Base-by-base conservation (phyloP, 2,888 invertebrate genomes). In the Troides oblongomaculatus region DNA sequence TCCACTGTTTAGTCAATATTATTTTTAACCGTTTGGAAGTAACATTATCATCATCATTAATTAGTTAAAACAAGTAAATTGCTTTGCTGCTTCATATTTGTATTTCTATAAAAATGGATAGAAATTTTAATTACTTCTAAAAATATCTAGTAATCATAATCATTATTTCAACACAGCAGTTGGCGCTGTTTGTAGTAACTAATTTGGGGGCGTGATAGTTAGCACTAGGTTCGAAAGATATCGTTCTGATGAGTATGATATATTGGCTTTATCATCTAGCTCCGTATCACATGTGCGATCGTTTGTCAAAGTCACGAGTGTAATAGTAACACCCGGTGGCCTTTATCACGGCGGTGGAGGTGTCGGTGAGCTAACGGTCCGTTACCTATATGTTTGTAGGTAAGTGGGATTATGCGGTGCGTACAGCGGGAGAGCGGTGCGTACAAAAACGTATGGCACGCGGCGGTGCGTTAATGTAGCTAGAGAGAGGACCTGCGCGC, bases 381-480 rank as follows among this genome's bases (percentile, higher is more conserved):
- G 14, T 65, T 65, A 62, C 43, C 61, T 64, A 12, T 58, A 25
- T 21, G 59, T 71, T 64, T 64, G 70, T 71, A 39, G 70, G 70
- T 71, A 68, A 71, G 67, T 71, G 64, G 64, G 67, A 68, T 64
- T 66, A 66, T 43, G 66, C 56, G 53, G 66, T 71, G 71, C 72
- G 72, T 74, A 74, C 70, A 73, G 73, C 70, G 73, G 73, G 74
- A 75, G 74, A 74, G 75, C 77, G 76, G 72, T 71, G 74, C 70
- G 73, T 73, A 79, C 77, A 84, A 85, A 84, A 87, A 84, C 77
- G 58, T 72, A 46, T 71, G 77, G 77, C 74, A 81, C 75, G 84
- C 86, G 82, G 77, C 82, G 85, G 82, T 81, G 82, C 85, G 85
- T 86, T 80, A 79, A 80, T 79, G 78, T 79, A 79, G 77, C 77